phyloP scores from a whole-genome alignment of 2,888 invertebrate species.

The Papilio demoleus region DNA sequence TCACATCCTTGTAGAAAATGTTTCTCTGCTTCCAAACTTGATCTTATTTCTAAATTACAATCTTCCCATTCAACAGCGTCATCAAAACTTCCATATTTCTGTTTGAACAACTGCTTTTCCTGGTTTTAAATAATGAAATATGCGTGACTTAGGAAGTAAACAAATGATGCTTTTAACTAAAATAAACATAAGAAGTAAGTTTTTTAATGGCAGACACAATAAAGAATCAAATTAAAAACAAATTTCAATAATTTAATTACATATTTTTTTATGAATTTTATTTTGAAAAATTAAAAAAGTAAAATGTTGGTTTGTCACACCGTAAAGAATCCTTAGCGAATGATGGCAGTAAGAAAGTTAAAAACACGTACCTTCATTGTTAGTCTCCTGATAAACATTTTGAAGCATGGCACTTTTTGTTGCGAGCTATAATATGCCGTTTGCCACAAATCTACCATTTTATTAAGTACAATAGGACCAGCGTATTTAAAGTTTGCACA shows the following conservation, averaged over 20 bases:
- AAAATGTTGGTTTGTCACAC: too few relatives aligned
- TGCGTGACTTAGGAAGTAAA: too few relatives aligned
- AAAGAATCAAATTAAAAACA: too few relatives aligned
- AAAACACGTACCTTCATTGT: constrained; percentile 49
- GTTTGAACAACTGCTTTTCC: constrained; percentile 48
- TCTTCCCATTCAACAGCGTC: constrained; percentile 54
- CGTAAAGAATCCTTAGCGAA: neutral
- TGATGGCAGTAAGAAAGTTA: neutral
- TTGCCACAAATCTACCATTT: constrained; percentile 58
- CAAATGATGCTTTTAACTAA: too few relatives aligned
- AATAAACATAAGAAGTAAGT: too few relatives aligned
- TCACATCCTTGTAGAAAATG: constrained; percentile 56
- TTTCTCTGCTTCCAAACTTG: constrained; percentile 44
- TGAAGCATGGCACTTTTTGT: constrained; percentile 55
- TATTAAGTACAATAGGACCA: constrained; percentile 28
- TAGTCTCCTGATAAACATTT: constrained; percentile 51
- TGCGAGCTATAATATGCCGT: constrained; percentile 53
- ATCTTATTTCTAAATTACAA: constrained; percentile 56
- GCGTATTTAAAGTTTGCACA: constrained; percentile 37
- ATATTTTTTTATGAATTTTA: too few relatives aligned
- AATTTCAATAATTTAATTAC: too few relatives aligned
- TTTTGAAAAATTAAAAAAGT: too few relatives aligned
- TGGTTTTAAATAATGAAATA: constrained; percentile 40
- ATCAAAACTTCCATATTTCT: constrained; percentile 52
- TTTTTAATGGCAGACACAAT: too few relatives aligned